A percentile compares a stretch with the other conserved stretches of the same genome.
Evolutionary conservation across 1,140 invertebrate genomes (phyloP).

Genomic region (Ridgeia piscesae): DNA sequence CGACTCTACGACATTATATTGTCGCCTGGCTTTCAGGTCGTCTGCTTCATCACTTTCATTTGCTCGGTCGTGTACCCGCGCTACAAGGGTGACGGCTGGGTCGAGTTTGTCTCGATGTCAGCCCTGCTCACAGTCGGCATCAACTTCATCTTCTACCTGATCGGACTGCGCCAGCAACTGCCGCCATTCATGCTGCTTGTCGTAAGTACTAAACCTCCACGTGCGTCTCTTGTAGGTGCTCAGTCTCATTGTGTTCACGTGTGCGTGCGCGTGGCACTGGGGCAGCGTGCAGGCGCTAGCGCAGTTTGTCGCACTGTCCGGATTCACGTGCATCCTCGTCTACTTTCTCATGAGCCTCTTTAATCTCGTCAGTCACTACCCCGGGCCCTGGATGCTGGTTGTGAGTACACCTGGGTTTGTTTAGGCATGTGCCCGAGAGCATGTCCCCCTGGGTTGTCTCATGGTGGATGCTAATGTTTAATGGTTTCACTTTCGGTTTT

Average conservation of each 20-base stretch:
- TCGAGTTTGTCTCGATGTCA: constrained; percentile 79
- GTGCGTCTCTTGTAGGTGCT: constrained; percentile 67
- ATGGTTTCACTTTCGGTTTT: not conserved
- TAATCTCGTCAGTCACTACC: constrained; percentile 79
- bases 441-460: not conserved
- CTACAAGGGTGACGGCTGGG: constrained; percentile 63
- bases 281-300: constrained; percentile 65
- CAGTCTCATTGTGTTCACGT: constrained; percentile 81
- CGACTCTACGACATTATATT: constrained; percentile 19
- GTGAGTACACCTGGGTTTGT: constrained; percentile 61
- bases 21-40: constrained; percentile 63
- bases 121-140: constrained; percentile 83
- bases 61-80: constrained; percentile 69
- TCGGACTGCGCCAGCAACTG: constrained; percentile 77
- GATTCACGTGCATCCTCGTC: constrained; percentile 82
- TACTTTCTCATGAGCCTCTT: constrained; percentile 80
- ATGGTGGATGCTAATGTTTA: not conserved
- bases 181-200: not conserved
- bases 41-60: constrained; percentile 81
- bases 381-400: constrained; percentile 79
- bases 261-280: constrained; percentile 58
- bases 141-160: constrained; percentile 77
- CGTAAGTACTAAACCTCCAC: not conserved
- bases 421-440: not conserved
- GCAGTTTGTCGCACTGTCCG: constrained; percentile 79